These are phyloP conservation scores for Platalea minor DNA, from an alignment of 2,797 vertebrate species.

Conservation along the genomic window DNA sequence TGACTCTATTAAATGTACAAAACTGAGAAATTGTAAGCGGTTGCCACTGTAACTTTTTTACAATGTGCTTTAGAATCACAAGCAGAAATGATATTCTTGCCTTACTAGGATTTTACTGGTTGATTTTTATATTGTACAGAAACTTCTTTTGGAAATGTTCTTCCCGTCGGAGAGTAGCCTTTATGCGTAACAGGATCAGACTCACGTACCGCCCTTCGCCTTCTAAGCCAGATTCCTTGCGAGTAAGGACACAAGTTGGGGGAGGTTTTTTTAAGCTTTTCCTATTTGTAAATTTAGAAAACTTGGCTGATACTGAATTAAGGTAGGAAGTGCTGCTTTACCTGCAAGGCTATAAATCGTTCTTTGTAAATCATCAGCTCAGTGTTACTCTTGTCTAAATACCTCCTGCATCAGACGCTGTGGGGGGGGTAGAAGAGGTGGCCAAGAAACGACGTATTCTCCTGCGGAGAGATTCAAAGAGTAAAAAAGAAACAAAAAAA, in stretches of 20 bases:
- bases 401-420: not conserved
- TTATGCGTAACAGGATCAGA: not conserved
- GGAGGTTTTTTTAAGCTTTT: not conserved
- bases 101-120: not conserved
- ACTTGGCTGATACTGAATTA: not conserved
- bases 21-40: accelerated
- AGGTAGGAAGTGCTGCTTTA: not conserved
- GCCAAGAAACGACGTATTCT: not conserved
- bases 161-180: not conserved
- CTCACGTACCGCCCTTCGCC: not conserved
- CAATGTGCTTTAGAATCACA: not conserved
- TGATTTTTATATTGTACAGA: not conserved
- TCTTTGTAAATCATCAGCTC: not conserved
- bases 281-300: not conserved
- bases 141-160: not conserved
- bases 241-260: not conserved
- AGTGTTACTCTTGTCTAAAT: not conserved
- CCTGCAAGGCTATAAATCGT: not conserved
- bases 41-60: not conserved
- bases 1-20: not conserved
- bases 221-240: not conserved
- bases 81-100: not conserved
- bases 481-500: not conserved
- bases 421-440: not conserved
- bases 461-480: not conserved